Evolutionary conservation across 2,797 vertebrate genomes (phyloP), one percentile per base, ranked within the genome.

Genomic region (Cuniculus paca): DNA sequence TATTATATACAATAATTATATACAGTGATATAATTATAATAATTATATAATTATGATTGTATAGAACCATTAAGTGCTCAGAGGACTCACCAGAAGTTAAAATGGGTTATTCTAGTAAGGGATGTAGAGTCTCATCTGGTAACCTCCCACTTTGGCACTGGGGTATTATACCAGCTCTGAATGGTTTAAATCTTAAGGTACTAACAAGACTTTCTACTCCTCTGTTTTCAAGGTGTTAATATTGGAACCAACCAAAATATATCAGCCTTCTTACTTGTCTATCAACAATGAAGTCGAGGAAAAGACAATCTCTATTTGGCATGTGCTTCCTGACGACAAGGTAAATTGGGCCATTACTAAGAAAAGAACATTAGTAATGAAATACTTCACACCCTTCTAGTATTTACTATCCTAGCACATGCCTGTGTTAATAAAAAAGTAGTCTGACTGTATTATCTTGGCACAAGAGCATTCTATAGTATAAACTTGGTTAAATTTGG

Each of bases 251-350:
- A 99, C 99, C 58, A 99, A 99, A 99, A 99, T 99, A 80, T 99
- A 99, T 98, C 99, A 99, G 88, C 99, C 99, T 13, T 99, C 99
- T 0, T 99, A 99, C 98, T 98, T 99, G 96, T 99, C 99, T 65
- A 99, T 99, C 97, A 99, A 99, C 98, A 99, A 99, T 96, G 99
- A 99, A 63, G 99, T 99, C 0, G 99, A 99, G 61, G 99, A 99
- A 97, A 99, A 99, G 98, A 99, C 99, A 0, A 99, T 99, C 70
- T 99, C 99, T 42, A 99, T 99, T 97, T 99, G 99, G 99, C 99
- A 99, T 0, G 99, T 99, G 68, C 99, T 99, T 86, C 99, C 99
- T 87, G 99, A 99, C 96, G 99, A 99, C 96, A 99, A 99, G 99
- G 99, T 99, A 98, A 97, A 22, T 2, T 22, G 6, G 87, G 22